Percentiles rank a stretch among this genome's conserved stretches.
Conservation (phyloP, 2,797 vertebrate genomes). For the Scyliorhinus canicula region DNA sequence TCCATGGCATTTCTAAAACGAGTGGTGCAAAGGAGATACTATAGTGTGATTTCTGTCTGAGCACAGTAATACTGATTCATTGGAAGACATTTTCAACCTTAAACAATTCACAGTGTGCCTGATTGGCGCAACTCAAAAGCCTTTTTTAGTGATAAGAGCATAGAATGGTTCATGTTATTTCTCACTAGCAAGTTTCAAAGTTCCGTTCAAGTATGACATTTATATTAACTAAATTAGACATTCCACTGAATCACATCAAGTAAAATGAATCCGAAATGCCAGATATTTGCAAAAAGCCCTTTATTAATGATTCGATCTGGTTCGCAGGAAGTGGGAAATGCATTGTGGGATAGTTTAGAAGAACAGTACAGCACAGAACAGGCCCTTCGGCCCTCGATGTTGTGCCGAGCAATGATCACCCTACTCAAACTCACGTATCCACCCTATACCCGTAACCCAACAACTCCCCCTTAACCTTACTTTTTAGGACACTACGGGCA, state of each 20-base stretch:
- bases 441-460: too few relatives aligned
- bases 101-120: not conserved
- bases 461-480: too few relatives aligned
- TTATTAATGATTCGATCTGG: not conserved
- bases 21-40: not conserved
- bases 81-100: not conserved
- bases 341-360: too few relatives aligned
- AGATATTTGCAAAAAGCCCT: not conserved
- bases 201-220: not conserved
- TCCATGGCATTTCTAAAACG: not conserved
- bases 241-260: not conserved
- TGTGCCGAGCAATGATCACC: too few relatives aligned
- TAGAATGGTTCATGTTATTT: not conserved
- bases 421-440: too few relatives aligned
- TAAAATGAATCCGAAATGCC: not conserved
- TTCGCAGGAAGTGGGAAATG: not conserved
- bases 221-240: not conserved
- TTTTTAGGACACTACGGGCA: too few relatives aligned
- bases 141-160: not conserved
- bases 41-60: not conserved
- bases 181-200: not conserved
- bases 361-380: too few relatives aligned
- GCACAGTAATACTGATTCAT: not conserved
- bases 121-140: not conserved
- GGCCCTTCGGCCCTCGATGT: too few relatives aligned